Evolutionary conservation across 2,113 vertebrate species (phyloP).

Genomic region (Saguinus imperator): DNA sequence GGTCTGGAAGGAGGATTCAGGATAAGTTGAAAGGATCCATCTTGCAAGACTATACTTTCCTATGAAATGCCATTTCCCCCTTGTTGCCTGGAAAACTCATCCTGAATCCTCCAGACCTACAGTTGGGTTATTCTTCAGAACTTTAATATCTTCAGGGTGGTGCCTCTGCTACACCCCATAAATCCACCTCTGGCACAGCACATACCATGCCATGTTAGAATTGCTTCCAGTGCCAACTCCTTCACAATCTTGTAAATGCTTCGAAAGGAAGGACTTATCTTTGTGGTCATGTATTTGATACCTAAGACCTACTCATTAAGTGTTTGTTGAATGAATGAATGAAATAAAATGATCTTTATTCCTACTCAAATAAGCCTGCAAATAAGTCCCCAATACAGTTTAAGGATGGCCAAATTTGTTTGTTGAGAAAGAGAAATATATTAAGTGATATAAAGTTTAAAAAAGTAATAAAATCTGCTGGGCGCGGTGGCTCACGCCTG

Average conservation of each 20-base stretch:
- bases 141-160: not conserved
- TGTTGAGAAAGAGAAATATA: not conserved
- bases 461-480: not conserved
- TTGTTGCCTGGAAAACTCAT: not conserved
- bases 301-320: not conserved
- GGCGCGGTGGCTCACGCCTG: too few relatives aligned
- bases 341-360: not conserved
- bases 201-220: rapidly evolving
- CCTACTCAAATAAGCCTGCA: not conserved
- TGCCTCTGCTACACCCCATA: not conserved
- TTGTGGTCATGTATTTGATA: not conserved
- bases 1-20: not conserved
- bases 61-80: not conserved
- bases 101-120: not conserved
- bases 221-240: not conserved
- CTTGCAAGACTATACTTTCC: not conserved
- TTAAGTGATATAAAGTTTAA: not conserved
- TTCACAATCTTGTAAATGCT: not conserved
- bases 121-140: not conserved
- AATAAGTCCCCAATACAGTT: not conserved
- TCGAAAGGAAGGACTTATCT: not conserved
- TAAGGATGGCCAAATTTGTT: not conserved
- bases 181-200: not conserved
- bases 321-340: not conserved
- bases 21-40: not conserved